Evolutionary conservation across 1,140 invertebrate genomes (phyloP), one percentile per base, ranked within the genome.

Genomic region (Carcinoscorpius rotundicauda): DNA sequence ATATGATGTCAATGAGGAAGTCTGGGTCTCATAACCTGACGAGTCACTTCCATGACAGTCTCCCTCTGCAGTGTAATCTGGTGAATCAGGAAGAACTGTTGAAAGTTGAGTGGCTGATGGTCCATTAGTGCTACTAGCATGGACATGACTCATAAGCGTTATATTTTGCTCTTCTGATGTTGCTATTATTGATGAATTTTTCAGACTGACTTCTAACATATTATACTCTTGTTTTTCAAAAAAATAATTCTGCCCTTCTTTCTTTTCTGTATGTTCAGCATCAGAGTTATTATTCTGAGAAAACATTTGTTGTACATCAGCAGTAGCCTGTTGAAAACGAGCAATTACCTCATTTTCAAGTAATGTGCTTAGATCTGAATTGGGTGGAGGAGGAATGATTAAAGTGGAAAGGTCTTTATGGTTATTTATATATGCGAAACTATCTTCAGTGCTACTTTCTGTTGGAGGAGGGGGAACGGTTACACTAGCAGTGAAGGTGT

Each of bases 401-500:
- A 75, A 84, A 84, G 64, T 83, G 80, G n/a, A 84, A 83, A 6
- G 84, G 84, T 72, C 64, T n/a, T 65, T 60, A 58, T 56, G 6
- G 29, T 29, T 29, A 29, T 29, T 29, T 29, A 29, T 2, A 8
- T 55, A 29, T 2, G 29, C 9, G 5, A 51, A 52, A 4, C 50
- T 29, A 3, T 29, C 48, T n/a, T 67, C 62, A 5, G 52, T 57
- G 49, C 49, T 52, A n/a, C 51, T 68, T 6, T 60, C 55, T 5
- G 62, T 51, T 52, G 80, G 80, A 51, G 81, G 81, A 5, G 89
- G 89, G 49, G 87, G 88, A 61, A 93, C 83, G 29, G 86, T 86
- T 50, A 92, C 85, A 70, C 85, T 87, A n/a, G 87, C 88, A 71
- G 92, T 83, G 73, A 93, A 89, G 62, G 85, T 82, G 74, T 93